Percentiles rank a stretch among this genome's conserved stretches.
Conservation (phyloP, 1,140 invertebrate genomes). For the Orchesella cincta region DNA sequence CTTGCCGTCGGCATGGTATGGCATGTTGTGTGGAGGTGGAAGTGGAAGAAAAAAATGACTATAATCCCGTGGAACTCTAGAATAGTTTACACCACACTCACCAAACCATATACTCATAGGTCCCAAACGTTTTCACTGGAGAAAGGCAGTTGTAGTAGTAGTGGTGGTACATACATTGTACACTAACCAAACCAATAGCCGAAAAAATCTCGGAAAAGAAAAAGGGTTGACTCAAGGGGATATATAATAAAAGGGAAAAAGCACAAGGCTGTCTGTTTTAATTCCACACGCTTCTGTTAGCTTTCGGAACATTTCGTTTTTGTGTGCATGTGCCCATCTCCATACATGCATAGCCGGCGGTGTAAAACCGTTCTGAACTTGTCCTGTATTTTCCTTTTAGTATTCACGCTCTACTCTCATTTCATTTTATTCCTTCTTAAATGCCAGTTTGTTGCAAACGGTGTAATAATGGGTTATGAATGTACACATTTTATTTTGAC, state of each 20-base stretch:
- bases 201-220: background rate
- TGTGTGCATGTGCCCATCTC: background rate
- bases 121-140: too few relatives aligned
- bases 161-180: background rate
- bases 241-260: background rate
- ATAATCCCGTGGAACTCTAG: background rate
- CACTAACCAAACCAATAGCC: background rate
- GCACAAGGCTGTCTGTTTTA: conserved; percentile 13
- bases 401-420: background rate
- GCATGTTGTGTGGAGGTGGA: background rate
- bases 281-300: background rate
- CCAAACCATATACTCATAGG: background rate
- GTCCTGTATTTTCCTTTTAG: background rate
- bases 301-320: background rate
- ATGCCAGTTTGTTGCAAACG: background rate
- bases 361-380: conserved; percentile 14
- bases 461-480: background rate
- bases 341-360: background rate
- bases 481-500: too few relatives aligned
- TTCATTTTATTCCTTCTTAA: background rate
- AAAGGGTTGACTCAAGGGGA: background rate
- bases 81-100: background rate
- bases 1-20: too few relatives aligned
- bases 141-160: too few relatives aligned
- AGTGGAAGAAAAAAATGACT: background rate